Base-by-base conservation (phyloP, 2,888 invertebrate species). In the Falcaria lacertinaria region DNA sequence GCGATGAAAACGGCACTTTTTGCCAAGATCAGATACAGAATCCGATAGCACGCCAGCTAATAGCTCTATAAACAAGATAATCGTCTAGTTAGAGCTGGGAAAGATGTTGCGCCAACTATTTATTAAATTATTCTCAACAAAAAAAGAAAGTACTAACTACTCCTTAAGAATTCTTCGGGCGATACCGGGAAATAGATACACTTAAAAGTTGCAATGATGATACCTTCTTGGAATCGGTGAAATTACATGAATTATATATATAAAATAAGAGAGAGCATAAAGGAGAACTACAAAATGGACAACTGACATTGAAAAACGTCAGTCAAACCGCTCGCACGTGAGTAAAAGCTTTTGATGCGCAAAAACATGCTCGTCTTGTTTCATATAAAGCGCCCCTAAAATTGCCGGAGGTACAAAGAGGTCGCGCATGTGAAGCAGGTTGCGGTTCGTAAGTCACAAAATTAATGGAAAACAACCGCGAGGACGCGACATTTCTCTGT, bases 31-130 rank as follows among this genome's bases (percentile, higher is more conserved):
- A 71, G 80, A 85, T 80, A 80, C 75, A 72, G 63, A 74, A 75
- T 68, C 68, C 69, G 83, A 83, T 83, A 77, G 69, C 61, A 68
- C 65, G 71, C 74, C 76, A 74, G 69, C 81, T 85, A 84, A 86
- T 84, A 84, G 82, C 82, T 80, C 80, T 80, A 86, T 84, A 85
- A 85, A 86, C 80, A 73, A 84, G 81, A 83, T 86, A 80, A 84
- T 79, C 81, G 75, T 58, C 76, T 69, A 70, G 76, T 77, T 78
- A 76, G 69, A 74, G 80, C 77, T 76, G 76, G 76, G 74, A 79
- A 75, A 64, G 54, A 64, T 60, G 64, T 57, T 22, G 11, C 15
- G 25, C 25, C 8, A 15, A 37, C 14, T 22, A 37, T 37, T 37
- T 37, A 37, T 37, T 22, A 37, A 37, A 37, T 37, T 37, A 37